A percentile compares a stretch with the other conserved stretches of the same genome.
Evolutionary conservation across 2,113 vertebrate genomes (phyloP).

Genomic region (Coreoperca whiteheadi): DNA sequence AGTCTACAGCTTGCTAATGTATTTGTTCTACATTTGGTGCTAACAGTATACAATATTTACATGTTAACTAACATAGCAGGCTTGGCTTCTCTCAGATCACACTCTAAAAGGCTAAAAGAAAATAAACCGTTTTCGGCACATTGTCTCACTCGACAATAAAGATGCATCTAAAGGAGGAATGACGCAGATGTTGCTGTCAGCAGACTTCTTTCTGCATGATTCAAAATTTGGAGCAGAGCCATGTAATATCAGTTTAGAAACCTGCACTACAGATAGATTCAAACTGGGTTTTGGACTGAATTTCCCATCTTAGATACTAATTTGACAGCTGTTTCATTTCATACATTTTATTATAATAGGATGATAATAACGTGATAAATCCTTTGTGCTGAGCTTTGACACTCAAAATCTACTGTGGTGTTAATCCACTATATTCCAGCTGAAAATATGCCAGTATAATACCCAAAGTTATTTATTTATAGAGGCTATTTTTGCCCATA

Average conservation of each 20-base stretch:
- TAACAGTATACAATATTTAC: slow-evolving; percentile 42
- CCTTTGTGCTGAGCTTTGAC: slow-evolving; percentile 43
- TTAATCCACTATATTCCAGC: slow-evolving; percentile 43
- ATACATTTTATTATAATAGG: slow-evolving; percentile 19
- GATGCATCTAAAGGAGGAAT: slow-evolving; percentile 44
- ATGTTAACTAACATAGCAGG: slow-evolving; percentile 28
- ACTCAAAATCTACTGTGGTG: slow-evolving; percentile 1
- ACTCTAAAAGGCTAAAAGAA: slow-evolving; percentile 18
- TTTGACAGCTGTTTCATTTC: slow-evolving; percentile 48
- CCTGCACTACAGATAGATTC: slow-evolving; percentile 19
- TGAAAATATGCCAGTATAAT: slow-evolving; percentile 23
- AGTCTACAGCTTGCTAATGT: slow-evolving; percentile 48
- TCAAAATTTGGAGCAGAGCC: slow-evolving; percentile 45
- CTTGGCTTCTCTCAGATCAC: slow-evolving; percentile 32
- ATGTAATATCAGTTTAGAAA: slow-evolving; percentile 43
- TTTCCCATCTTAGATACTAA: slow-evolving; percentile 34
- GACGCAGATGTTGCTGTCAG: slow-evolving; percentile 56
- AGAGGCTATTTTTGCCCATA: slow-evolving; percentile 7
- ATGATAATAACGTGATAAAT: slow-evolving; percentile 44
- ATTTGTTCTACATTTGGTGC: slow-evolving; percentile 40
- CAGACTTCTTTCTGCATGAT: slow-evolving; percentile 10
- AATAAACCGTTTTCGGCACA: slow-evolving; percentile 19
- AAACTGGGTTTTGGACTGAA: slow-evolving; percentile 18
- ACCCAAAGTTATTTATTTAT: slow-evolving; percentile 11
- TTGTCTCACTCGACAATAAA: slow-evolving; percentile 28